These are phyloP conservation scores for Orius insidiosus DNA, from an alignment of 1,140 invertebrate species.

Conservation along the genomic window DNA sequence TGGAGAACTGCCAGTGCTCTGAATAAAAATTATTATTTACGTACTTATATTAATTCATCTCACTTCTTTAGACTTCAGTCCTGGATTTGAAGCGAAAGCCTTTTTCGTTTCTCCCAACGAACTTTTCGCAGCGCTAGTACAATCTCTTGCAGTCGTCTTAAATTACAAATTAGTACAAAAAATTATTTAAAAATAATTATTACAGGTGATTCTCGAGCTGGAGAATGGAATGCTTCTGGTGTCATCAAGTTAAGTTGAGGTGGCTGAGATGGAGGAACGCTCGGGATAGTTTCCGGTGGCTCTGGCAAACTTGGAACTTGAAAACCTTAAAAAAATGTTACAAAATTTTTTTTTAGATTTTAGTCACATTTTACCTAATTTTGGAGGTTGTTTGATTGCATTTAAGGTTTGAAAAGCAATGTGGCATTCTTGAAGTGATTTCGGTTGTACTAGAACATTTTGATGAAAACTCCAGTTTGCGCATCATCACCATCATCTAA, in stretches of 20 bases:
- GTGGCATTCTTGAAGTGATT: constrained; percentile 69
- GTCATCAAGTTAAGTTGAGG: constrained; percentile 50
- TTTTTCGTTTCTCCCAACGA: no score
- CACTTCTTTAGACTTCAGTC: no score
- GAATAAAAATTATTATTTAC: no score
- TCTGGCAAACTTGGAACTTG: no score
- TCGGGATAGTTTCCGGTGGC: no score
- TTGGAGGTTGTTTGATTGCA: not conserved
- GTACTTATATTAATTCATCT: no score
- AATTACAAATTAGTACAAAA: constrained; percentile 3
- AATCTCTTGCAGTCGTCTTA: not conserved
- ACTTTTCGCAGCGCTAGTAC: no score
- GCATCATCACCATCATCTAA: constrained; percentile 26
- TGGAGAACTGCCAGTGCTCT: constrained; percentile 46
- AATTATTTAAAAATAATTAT: not conserved
- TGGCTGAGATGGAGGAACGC: no score
- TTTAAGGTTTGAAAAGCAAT: constrained; percentile 47
- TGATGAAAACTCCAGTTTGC: constrained; percentile 35
- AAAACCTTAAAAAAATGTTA: no score
- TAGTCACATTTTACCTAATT: no score
- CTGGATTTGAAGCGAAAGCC: no score
- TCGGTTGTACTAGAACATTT: constrained; percentile 73
- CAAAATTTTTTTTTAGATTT: no score
- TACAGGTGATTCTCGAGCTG: constrained; percentile 18
- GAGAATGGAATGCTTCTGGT: constrained; percentile 69